A percentile compares a stretch with the other conserved stretches of the same genome.
These are phyloP conservation scores for Phaethon lepturus DNA, from an alignment of 2,113 vertebrate species.

Conservation along the genomic window DNA sequence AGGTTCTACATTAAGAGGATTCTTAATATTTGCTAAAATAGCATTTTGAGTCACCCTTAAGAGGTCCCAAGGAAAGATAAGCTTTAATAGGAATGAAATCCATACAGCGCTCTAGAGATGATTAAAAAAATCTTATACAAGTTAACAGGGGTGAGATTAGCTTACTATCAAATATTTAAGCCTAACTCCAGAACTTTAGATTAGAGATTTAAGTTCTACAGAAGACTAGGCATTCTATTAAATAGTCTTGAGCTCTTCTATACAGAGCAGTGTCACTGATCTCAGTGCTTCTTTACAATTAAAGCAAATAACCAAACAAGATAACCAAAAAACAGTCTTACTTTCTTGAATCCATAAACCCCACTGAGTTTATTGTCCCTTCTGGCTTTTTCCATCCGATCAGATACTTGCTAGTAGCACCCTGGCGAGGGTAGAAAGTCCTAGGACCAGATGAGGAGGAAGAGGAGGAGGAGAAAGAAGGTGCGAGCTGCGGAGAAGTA, in stretches of 20 bases:
- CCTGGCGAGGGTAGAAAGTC: constrained; percentile 98
- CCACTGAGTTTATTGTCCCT: constrained; percentile 98
- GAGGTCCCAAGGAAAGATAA: neutral
- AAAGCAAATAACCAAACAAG: constrained; percentile 10
- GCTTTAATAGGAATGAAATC: constrained; percentile 6
- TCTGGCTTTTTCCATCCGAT: constrained; percentile 99
- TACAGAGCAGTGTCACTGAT: neutral
- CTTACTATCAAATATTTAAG: neutral
- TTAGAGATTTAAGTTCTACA: neutral
- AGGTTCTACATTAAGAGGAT: neutral
- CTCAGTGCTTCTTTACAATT: neutral
- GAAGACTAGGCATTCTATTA: neutral
- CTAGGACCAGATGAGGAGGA: constrained; percentile 91
- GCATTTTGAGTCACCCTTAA: neutral
- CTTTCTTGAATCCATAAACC: constrained; percentile 98
- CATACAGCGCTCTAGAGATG: neutral
- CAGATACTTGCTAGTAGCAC: constrained; percentile 98
- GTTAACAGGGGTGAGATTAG: neutral
- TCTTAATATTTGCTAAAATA: constrained; percentile 7
- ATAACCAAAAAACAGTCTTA: constrained; percentile 78
- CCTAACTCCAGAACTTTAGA: neutral
- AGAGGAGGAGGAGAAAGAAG: constrained; percentile 88
- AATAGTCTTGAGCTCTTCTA: neutral
- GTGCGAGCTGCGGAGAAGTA: constrained; percentile 81
- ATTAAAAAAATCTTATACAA: neutral